Base-by-base conservation (phyloP, 2,113 vertebrate genomes). In the Myrmecobius fasciatus region DNA sequence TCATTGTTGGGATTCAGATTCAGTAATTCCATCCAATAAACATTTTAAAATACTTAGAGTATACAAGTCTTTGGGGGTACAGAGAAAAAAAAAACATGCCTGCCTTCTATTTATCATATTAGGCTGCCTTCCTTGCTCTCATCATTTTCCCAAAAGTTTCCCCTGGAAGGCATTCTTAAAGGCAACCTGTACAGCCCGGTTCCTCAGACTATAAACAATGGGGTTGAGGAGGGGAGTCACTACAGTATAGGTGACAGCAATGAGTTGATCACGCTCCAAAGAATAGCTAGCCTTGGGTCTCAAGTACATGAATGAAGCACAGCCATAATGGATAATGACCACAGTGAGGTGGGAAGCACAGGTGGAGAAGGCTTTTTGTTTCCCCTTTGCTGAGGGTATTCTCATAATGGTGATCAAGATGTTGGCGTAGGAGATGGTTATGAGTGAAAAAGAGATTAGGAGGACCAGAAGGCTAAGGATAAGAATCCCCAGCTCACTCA, bases 301-400 rank as follows among this genome's bases (percentile, higher is more conserved):
- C 53, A 98, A 31, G 67, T 97, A 97, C 97, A 97, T 96, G 95
- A 97, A 98, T 25, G 96, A 98, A 1, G 96, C 97, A 52, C 96
- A 97, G 52, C 96, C 90, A 2, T 97, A 98, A 46, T 97, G 97
- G 46, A 97, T 56, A 14, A 96, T 8, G 25, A 98, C 97, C 53
- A 98, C 98, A 0, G 92, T 96, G 89, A 98, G 92, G 25, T 97
- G 97, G 0, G 97, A 98, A 28, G 95, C 94, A 0, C 97, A 98
- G 2, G 97, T 98, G 22, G 98, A 97, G 47, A 98, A 98, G 11
- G 97, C 96, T 49, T 98, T 98, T 31, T 91, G 96, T 28, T 9
- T 49, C 0, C 97, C 97, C 11, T 95, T 52, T 0, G 89, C 46
- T 0, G 98, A 98, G 2, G 75, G 48, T 9, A 98, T 97, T 53